Base-by-base conservation (phyloP, 2,797 vertebrate genomes). In the Tokudaia muenninki region DNA sequence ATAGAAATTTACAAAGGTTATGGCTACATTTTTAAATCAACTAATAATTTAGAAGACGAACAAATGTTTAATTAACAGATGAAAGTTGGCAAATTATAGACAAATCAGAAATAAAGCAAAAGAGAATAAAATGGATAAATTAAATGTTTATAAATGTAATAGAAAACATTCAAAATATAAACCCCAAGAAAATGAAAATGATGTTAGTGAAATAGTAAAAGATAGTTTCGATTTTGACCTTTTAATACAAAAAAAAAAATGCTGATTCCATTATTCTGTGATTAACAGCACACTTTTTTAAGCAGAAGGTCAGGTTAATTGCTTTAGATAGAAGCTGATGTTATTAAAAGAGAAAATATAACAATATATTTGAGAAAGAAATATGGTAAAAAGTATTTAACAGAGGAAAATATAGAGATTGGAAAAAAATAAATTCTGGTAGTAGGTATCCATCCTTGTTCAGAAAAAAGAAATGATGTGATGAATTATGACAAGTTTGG, bases 401-500 rank as follows among this genome's bases (percentile, higher is more conserved):
- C 6, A 79, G 59, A 9, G 90, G 4, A 70, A 92, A 41, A 1
- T 3, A n/a, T 29, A 41, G 6, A 67, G 6, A 77, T 74, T 87
- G 59, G 2, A 91, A 57, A 34, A 6, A 84, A 61, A 44, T 0
- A 75, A 92, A 93, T 90, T 72, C 94, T 41, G 77, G 22, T 13
- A 80, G 22, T 57, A 87, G 34, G 9, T 11, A 59, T 90, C 80
- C 21, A 72, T 70, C 13, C 12, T 22, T 87, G 19, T 86, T 63
- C 63, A 77, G 24, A 86, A 80, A 94, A 82, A 83, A 91, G n/a
- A 82, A 80, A 91, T 70, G 78, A 86, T 82, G 77, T 74, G 16
- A 3, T 22, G 14, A 44, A 52, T 89, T 90, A 83, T 67, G 29
- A 79, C 80, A 87, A 93, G 92, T 50, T 79, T 93, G 44, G 55